Base-by-base conservation (phyloP, 37 sponge, comb jelly and placozoan species). In the Cliona cf. orientalis region DNA sequence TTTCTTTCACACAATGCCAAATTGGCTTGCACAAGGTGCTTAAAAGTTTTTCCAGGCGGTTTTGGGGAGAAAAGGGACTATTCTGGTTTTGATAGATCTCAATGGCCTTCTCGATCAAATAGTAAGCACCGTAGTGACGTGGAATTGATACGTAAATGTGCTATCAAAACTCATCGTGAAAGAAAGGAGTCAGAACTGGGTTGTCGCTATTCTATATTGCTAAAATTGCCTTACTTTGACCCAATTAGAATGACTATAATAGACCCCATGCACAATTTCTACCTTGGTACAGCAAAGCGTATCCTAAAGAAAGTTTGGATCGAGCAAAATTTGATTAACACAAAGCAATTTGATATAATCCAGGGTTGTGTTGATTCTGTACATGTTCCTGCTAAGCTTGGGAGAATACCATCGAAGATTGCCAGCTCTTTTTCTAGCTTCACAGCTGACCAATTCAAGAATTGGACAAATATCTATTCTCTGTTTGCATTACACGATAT, bases 211-310 rank as follows among this genome's bases (percentile, higher is more conserved):
- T 82, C 81, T 26, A 41, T 43, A 29, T 33, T 91, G 58, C 34
- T 61, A 6, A 35, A 65, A 19, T 58, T 91, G 19, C 86, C 91
- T 28, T 91, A 91, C 71, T 91, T 87, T 73, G 74, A 83, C 59
- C 41, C 61, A 58, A n/a, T 53, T 32, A 36, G 45, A 36, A 79
- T 79, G 80, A 72, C 73, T 38, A 17, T 76, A 5, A 81, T 91
- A 33, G 91, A 91, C 56, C 87, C 79, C 25, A 91, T 91, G 91
- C 91, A 91, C 46, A 91, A 91, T 62, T 29, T 60, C 81, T 6
- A 77, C 71, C 29, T 42, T 91, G 91, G 91, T 23, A 77, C 73
- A 31, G 82, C 82, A 56, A 91, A 91, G 43, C 73, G 78, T 66
- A 6, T 83, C 12, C 26, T 57, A 4, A 80, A 14, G 46, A 69